These are phyloP conservation scores for Takifugu ocellatus DNA, from an alignment of 2,797 vertebrate genomes.

Conservation along the genomic window DNA sequence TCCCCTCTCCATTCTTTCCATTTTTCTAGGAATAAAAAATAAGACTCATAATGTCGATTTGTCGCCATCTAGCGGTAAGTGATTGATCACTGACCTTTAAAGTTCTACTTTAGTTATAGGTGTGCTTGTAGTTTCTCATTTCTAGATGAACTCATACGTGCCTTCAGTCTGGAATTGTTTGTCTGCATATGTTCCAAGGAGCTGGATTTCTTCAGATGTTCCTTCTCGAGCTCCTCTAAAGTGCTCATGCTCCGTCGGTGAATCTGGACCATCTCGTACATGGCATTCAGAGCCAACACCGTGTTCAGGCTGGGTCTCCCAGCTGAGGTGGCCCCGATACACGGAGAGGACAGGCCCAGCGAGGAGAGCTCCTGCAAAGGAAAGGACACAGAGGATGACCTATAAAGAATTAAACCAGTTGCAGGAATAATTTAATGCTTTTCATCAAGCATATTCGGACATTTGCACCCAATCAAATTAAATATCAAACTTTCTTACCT, in stretches of 20 bases:
- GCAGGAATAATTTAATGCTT: neutral
- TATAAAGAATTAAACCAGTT: neutral
- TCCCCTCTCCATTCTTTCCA: neutral
- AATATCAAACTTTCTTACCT: conserved; percentile 72
- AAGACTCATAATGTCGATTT: neutral
- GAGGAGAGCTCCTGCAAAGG: conserved; percentile 82
- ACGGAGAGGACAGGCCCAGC: conserved; percentile 83
- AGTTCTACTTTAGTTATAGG: too few relatives aligned
- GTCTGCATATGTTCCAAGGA: conserved; percentile 89
- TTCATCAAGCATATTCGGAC: neutral
- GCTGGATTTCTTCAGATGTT: conserved; percentile 85
- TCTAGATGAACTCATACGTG: conserved; percentile 36
- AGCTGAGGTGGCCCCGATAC: conserved; percentile 70
- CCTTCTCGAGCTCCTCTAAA: conserved; percentile 86
- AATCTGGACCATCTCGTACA: conserved; percentile 88
- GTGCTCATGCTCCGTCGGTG: conserved; percentile 80
- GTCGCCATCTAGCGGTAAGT: conserved; percentile 5
- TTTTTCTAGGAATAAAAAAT: neutral
- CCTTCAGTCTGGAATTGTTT: conserved; percentile 89
- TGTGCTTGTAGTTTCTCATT: neutral
- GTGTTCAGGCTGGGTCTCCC: conserved; percentile 70
- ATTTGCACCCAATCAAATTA: neutral
- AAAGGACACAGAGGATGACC: neutral
- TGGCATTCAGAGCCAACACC: conserved; percentile 83
- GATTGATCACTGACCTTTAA: too few relatives aligned